Evolutionary conservation across 2,797 vertebrate species (phyloP), one percentile per base, ranked within the genome.

Genomic region (Pterois miles): DNA sequence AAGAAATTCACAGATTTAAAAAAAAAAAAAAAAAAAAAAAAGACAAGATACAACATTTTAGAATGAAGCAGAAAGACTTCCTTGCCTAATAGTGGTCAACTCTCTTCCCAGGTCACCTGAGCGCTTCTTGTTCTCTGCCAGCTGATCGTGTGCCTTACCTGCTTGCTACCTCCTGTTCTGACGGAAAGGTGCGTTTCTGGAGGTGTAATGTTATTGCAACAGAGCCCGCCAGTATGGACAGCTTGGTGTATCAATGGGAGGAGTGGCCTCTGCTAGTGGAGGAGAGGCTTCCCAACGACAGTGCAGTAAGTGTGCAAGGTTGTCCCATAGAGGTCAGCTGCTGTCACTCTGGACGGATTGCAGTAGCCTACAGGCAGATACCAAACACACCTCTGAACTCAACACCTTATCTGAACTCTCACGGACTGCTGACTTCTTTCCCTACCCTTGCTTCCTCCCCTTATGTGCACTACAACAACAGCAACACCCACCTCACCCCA

Each of bases 151-250:
- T 98, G 53, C 98, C 98, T 20, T 99, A 99, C 88, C 96, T 99
- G 82, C 92, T 99, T 63, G 98, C 97, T 82, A 98, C 98, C 69
- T 97, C 97, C 38, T 99, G 98, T 81, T 97, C 98, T 25, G 98
- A 99, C 93, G 96, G 95, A 56, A 98, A 96, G 79, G 96, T 99
- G 82, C 95, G 98, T 63, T 99, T 99, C 93, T 99, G 98, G 98
- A 95, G 94, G 80, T 99, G 98, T 87, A 94, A 91, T 53, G 93
- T 91, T 38, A 48, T 90, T 31, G 82, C 82, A 10, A 40, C 80
- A 27, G 93, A 94, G 22, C 52, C 90, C 3, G 85, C 80, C 6
- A 68, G 74, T 60, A 66, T 89, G 75, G 91, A 90, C 4, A 60
- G 74, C 54, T 69, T 90, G 38, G 79, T 71, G 1, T 99, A 98